A percentile compares a stretch with the other conserved stretches of the same genome.
phyloP scores from a whole-genome alignment of 1,140 invertebrate species.

The Ceratoteleas bidentatus region DNA sequence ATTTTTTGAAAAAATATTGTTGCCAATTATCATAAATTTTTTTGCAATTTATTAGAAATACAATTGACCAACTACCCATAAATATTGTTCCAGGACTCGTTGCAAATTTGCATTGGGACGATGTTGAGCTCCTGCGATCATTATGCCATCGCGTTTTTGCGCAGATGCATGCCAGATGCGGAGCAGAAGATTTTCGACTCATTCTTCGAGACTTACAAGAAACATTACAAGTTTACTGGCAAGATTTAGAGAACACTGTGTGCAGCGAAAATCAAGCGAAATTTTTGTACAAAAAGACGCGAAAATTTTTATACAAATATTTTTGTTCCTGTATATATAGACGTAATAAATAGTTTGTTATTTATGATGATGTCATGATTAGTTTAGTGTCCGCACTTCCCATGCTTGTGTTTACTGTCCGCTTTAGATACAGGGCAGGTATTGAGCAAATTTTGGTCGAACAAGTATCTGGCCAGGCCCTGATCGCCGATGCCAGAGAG shows the following conservation, averaged over 20 bases:
- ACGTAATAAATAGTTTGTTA: constrained; percentile 4
- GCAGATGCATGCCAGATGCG: constrained; percentile 72
- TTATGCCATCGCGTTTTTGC: constrained; percentile 77
- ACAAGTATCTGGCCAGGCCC: constrained; percentile 71
- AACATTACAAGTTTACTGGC: constrained; percentile 79
- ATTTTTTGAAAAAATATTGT: too few species aligned
- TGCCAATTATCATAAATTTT: background rate
- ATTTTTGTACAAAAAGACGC: background rate
- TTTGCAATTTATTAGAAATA: constrained; percentile 1
- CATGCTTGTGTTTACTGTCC: constrained; percentile 19
- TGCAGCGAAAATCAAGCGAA: background rate
- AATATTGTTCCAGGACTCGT: constrained; percentile 70
- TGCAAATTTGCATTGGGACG: constrained; percentile 73
- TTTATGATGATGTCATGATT: background rate
- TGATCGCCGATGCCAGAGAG: constrained; percentile 73
- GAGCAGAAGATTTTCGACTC: constrained; percentile 78
- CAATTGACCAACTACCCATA: too few species aligned
- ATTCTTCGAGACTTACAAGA: constrained; percentile 76
- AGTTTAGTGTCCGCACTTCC: constrained; percentile 8
- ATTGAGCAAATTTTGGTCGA: constrained; percentile 72
- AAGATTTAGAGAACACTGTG: constrained; percentile 73
- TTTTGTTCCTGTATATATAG: background rate
- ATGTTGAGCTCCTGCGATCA: constrained; percentile 79
- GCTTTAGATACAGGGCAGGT: background rate
- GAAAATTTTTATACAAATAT: background rate